Evolutionary conservation across 2,113 vertebrate species (phyloP).

Genomic region (Alouatta palliata): DNA sequence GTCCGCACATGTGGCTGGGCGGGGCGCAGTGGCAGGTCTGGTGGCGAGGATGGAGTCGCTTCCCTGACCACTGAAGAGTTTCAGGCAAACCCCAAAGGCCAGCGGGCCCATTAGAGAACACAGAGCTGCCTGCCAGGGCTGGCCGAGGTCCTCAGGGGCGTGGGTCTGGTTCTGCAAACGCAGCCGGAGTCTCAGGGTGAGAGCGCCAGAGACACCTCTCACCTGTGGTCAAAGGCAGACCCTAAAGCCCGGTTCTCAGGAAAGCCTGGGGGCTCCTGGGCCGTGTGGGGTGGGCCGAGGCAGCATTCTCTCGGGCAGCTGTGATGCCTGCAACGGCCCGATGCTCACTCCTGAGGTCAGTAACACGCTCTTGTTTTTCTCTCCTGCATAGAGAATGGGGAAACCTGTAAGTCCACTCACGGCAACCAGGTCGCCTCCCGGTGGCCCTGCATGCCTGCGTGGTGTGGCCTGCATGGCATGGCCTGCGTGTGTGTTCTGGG

Average conservation of each 20-base stretch:
- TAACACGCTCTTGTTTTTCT: slow-evolving; percentile 84
- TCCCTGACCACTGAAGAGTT: not conserved
- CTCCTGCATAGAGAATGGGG: slow-evolving; percentile 95
- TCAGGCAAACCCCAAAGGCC: not conserved
- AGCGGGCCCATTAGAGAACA: not conserved
- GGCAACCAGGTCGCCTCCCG: slow-evolving; percentile 37
- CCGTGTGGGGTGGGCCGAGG: no score
- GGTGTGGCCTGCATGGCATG: not conserved
- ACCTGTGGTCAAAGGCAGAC: no score
- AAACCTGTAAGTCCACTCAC: slow-evolving; percentile 94
- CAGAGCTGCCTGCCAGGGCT: no score
- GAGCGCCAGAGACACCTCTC: no score
- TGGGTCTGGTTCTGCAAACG: not conserved
- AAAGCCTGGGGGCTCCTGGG: no score
- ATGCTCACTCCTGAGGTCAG: not conserved
- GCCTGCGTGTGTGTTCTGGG: not conserved
- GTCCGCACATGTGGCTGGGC: accelerated
- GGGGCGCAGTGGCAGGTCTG: not conserved
- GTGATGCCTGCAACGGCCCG: no score
- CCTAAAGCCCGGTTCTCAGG: not conserved
- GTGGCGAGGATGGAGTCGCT: not conserved
- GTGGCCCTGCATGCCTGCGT: not conserved
- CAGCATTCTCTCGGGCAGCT: no score
- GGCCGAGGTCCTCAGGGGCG: accelerated
- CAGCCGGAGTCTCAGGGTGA: not conserved